Conservation (phyloP, 92 coral and sea anemone genomes). For the Paramuricea clavata region DNA sequence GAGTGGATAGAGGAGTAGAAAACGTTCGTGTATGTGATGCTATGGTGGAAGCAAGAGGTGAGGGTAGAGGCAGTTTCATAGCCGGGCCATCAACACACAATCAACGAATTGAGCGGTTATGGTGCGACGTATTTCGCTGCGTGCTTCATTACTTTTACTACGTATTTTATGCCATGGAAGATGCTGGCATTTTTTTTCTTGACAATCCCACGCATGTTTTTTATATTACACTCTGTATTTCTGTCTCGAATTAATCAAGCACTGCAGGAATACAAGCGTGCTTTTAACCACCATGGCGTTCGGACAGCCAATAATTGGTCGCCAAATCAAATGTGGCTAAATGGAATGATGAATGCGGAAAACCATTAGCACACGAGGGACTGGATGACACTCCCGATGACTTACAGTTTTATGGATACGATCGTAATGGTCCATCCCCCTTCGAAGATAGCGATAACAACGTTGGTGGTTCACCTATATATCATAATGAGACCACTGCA, state of each 20-base stretch:
- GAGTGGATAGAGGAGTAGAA: constrained; percentile 74
- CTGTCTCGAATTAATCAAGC: constrained; percentile 57
- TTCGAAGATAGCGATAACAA: constrained; percentile 13
- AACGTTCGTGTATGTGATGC: constrained; percentile 71
- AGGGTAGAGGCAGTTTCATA: constrained; percentile 70
- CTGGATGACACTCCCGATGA: constrained; percentile 26
- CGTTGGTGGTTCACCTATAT: neutral
- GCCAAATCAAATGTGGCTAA: constrained; percentile 75
- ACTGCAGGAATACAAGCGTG: constrained; percentile 48
- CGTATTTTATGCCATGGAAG: constrained; percentile 68
- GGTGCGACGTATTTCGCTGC: constrained; percentile 42
- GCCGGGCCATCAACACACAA: constrained; percentile 77
- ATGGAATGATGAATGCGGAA: constrained; percentile 73
- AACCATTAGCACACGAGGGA: constrained; percentile 55
- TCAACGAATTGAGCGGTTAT: constrained; percentile 70
- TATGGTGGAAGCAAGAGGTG: constrained; percentile 72
- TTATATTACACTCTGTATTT: constrained; percentile 51
- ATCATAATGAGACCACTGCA: no score
- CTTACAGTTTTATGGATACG: constrained; percentile 18
- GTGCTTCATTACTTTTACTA: constrained; percentile 66
- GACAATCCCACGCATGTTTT: constrained; percentile 62
- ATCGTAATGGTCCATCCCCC: constrained; percentile 18
- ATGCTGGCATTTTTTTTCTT: constrained; percentile 58
- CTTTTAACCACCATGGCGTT: constrained; percentile 65
- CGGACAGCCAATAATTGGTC: constrained; percentile 73